Conservation (phyloP, 2,888 invertebrate species). For the Lutraria lutraria region DNA sequence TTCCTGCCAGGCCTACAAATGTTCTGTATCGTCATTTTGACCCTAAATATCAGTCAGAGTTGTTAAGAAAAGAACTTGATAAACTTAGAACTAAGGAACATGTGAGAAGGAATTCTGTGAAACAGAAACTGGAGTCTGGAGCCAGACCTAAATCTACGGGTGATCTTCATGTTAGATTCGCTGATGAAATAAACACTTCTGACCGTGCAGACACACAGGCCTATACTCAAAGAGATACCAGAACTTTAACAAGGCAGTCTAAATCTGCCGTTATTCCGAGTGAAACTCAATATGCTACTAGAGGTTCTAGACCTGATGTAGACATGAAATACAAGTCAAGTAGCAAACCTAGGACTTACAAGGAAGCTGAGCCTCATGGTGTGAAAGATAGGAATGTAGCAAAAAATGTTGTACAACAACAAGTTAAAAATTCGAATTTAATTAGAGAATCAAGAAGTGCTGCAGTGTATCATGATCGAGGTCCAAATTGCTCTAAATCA, state of each 20-base stretch:
- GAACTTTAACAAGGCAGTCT: conserved; percentile 46
- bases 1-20: conserved; percentile 22
- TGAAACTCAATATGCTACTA: conserved; percentile 6
- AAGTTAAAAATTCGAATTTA: conserved; percentile 9
- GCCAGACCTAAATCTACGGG: conserved; percentile 37
- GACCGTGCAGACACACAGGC: background rate
- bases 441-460: conserved; percentile 26
- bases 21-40: conserved; percentile 60
- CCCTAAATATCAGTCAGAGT: conserved; percentile 55
- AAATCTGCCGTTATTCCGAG: conserved; percentile 27
- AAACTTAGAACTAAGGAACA: conserved; percentile 60
- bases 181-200: conserved; percentile 29
- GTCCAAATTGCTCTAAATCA: conserved; percentile 58
- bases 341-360: conserved; percentile 33
- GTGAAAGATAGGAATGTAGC: background rate
- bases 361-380: background rate
- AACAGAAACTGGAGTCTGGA: conserved; percentile 49
- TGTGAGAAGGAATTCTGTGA: conserved; percentile 62
- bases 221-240: background rate
- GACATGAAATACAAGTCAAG: background rate
- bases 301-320: background rate
- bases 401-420: conserved; percentile 26
- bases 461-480: conserved; percentile 19
- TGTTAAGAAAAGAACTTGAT: conserved; percentile 59
- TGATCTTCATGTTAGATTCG: conserved; percentile 52